A percentile compares a stretch with the other conserved stretches of the same genome.
Evolutionary conservation across 2,888 invertebrate species (phyloP).

Genomic region (Cataglyphis albicans): DNA sequence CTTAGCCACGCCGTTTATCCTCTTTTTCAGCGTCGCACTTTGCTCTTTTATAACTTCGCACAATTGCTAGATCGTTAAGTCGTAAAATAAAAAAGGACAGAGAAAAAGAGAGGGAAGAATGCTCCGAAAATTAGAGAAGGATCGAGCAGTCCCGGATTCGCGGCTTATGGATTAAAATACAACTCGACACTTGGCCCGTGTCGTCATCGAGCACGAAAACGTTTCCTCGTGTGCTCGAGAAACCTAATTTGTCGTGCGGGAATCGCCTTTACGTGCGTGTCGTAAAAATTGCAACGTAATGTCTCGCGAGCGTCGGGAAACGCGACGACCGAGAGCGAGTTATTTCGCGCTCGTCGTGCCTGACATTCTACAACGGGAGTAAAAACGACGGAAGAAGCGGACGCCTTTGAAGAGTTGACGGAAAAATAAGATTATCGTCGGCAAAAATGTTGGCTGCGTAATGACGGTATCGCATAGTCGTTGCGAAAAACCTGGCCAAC

Average conservation of each 20-base stretch:
- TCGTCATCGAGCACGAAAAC: slow-evolving; percentile 41
- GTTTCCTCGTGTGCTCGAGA: slow-evolving; percentile 45
- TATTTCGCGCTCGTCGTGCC: slow-evolving; percentile 63
- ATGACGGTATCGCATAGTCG: background rate
- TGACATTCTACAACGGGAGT: slow-evolving; percentile 49
- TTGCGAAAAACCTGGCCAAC: background rate
- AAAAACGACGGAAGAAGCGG: slow-evolving; percentile 58
- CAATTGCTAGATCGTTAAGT: slow-evolving; percentile 42
- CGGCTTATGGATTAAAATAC: slow-evolving; percentile 24
- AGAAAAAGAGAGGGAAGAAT: background rate
- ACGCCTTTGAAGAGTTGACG: slow-evolving; percentile 61
- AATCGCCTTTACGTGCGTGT: slow-evolving; percentile 44
- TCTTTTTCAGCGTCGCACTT: slow-evolving; percentile 31
- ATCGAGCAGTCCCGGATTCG: slow-evolving; percentile 14
- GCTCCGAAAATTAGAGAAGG: background rate
- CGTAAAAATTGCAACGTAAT: slow-evolving; percentile 67
- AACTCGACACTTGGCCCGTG: background rate
- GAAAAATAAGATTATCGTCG: slow-evolving; percentile 44
- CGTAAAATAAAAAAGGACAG: background rate
- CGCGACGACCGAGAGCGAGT: slow-evolving; percentile 61
- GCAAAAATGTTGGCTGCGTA: slow-evolving; percentile 20
- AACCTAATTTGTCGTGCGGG: slow-evolving; percentile 66
- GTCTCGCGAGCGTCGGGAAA: slow-evolving; percentile 42
- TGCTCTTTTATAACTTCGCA: slow-evolving; percentile 28
- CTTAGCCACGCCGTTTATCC: slow-evolving; percentile 43